A percentile compares a stretch with the other conserved stretches of the same genome.
Evolutionary conservation across 1,140 invertebrate genomes (phyloP).

Genomic region (Nasonia vitripennis): DNA sequence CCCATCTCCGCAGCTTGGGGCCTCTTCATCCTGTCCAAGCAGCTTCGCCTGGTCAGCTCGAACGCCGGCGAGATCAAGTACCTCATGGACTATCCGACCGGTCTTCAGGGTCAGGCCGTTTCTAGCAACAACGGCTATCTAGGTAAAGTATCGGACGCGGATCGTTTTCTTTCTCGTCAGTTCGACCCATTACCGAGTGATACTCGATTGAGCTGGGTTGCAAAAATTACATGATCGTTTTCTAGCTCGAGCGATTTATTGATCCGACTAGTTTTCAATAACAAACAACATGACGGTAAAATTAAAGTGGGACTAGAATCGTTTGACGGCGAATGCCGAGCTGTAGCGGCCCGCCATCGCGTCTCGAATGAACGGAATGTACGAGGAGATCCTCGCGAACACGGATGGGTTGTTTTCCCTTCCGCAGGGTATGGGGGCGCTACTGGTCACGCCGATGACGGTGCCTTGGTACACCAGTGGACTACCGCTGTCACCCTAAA

Average conservation of each 20-base stretch:
- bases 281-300: too few relatives aligned
- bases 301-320: too few relatives aligned
- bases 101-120: neutral
- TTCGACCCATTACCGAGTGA: neutral
- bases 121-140: constrained; percentile 19
- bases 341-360: too few relatives aligned
- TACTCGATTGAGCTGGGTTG: neutral
- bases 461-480: too few relatives aligned
- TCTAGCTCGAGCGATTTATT: neutral
- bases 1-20: neutral
- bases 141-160: constrained; percentile 4
- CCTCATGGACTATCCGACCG: constrained; percentile 8
- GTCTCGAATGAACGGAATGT: too few relatives aligned
- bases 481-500: too few relatives aligned
- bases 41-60: constrained; percentile 5
- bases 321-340: too few relatives aligned
- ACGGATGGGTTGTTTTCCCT: too few relatives aligned
- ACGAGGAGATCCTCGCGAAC: too few relatives aligned
- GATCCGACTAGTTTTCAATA: too few relatives aligned
- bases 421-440: too few relatives aligned
- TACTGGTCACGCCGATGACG: too few relatives aligned
- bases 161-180: neutral
- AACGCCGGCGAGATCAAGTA: constrained; percentile 14
- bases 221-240: neutral
- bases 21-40: neutral